Conservation (phyloP, 2,888 invertebrate species). For the Rhimphoctona megacephalus region DNA sequence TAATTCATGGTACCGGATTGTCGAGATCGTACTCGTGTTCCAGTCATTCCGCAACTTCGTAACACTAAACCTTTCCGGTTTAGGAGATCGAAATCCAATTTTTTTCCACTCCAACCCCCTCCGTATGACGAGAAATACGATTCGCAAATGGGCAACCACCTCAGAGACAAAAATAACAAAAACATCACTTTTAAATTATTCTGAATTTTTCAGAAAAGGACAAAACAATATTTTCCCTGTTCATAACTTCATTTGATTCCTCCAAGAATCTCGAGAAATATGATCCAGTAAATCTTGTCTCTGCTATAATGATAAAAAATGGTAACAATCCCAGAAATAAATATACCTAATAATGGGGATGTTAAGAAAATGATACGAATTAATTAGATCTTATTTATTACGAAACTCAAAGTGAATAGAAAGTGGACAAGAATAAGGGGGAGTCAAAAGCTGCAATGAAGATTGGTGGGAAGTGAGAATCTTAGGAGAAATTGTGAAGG, state of each 20-base stretch:
- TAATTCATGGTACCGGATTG: constrained; percentile 36
- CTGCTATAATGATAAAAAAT: not conserved
- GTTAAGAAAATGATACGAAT: not conserved
- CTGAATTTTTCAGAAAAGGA: not conserved
- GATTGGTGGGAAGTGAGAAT: constrained; percentile 28
- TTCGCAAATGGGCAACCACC: not conserved
- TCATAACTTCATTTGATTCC: too few relatives aligned
- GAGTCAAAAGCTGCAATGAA: constrained; percentile 30
- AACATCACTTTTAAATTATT: not conserved
- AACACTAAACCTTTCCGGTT: constrained; percentile 34
- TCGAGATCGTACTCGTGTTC: constrained; percentile 41
- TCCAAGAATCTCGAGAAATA: not conserved
- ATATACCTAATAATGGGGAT: not conserved
- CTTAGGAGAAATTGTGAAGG: constrained; percentile 59
- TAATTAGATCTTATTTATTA: not conserved
- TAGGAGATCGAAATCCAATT: constrained; percentile 26
- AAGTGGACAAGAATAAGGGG: not conserved
- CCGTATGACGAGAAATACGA: constrained; percentile 1
- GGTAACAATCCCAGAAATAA: not conserved
- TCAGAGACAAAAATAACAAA: not conserved
- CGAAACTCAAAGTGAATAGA: not conserved
- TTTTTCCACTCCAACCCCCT: not conserved
- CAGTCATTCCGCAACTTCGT: constrained; percentile 36
- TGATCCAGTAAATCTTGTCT: not conserved
- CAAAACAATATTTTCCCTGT: too few relatives aligned